These are phyloP conservation scores for Porites lobata DNA, from an alignment of 92 coral and sea anemone genomes.

Conservation along the genomic window DNA sequence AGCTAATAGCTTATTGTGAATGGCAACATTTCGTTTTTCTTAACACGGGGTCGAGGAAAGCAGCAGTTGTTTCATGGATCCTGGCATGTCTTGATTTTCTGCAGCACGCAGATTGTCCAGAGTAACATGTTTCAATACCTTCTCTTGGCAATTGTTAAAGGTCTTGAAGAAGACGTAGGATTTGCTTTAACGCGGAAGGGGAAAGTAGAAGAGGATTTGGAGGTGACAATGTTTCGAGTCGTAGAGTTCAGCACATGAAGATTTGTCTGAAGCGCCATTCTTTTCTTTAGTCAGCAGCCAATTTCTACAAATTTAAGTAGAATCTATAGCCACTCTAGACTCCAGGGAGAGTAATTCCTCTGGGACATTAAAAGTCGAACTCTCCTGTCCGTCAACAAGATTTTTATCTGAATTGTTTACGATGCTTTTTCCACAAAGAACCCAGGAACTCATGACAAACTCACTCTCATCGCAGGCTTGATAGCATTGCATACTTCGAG, in stretches of 20 bases:
- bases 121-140: not conserved
- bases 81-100: too few relatives aligned
- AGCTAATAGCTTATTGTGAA: too few relatives aligned
- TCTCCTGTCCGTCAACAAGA: slow-evolving; percentile 15
- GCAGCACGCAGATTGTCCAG: too few relatives aligned
- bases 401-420: slow-evolving; percentile 17
- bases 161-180: not conserved
- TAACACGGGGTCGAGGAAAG: too few relatives aligned
- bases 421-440: slow-evolving; percentile 14
- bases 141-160: slow-evolving; percentile 21
- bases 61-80: too few relatives aligned
- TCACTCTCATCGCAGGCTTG: too few relatives aligned
- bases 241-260: slow-evolving; percentile 31
- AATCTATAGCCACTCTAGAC: not conserved
- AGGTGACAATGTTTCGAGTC: slow-evolving; percentile 14
- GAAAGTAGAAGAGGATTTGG: not conserved
- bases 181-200: slow-evolving; percentile 3
- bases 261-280: slow-evolving; percentile 33
- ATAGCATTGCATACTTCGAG: too few relatives aligned
- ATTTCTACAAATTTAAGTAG: slow-evolving; percentile 3
- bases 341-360: slow-evolving; percentile 9
- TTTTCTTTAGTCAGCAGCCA: slow-evolving; percentile 19
- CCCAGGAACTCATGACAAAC: slow-evolving; percentile 2
- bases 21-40: too few relatives aligned
- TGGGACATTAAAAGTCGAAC: not conserved